Conservation (phyloP, 2,797 vertebrate genomes). For the Paramormyrops hopkinsi region DNA sequence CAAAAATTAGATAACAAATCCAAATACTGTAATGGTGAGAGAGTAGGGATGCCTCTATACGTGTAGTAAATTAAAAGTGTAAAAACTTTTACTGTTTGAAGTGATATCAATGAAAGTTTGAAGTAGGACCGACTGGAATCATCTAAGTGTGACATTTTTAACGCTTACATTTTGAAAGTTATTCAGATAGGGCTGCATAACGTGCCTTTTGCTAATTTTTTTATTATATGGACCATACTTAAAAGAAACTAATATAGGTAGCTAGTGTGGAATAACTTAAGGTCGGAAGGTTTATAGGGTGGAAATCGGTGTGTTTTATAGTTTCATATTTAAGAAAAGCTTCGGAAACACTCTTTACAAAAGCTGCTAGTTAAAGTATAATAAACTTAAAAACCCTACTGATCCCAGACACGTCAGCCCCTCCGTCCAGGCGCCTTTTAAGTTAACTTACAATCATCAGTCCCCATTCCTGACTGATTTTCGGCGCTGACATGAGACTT, state of each 20-base stretch:
- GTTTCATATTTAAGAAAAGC: background rate
- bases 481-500: constrained; percentile 18
- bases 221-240: background rate
- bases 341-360: background rate
- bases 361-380: background rate
- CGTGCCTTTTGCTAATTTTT: background rate
- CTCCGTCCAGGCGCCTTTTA: constrained; percentile 6
- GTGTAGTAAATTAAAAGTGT: background rate
- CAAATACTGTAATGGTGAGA: background rate
- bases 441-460: background rate
- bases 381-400: background rate
- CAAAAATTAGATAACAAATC: background rate
- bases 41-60: background rate
- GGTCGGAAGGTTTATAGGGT: background rate
- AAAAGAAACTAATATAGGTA: background rate
- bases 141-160: background rate
- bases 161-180: background rate
- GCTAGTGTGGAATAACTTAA: background rate
- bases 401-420: background rate
- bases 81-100: background rate
- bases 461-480: background rate
- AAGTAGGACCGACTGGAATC: background rate
- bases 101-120: background rate
- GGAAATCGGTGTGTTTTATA: background rate
- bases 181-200: background rate